Evolutionary conservation across 2,888 invertebrate genomes (phyloP).

Genomic region (Acrobasis consociella): DNA sequence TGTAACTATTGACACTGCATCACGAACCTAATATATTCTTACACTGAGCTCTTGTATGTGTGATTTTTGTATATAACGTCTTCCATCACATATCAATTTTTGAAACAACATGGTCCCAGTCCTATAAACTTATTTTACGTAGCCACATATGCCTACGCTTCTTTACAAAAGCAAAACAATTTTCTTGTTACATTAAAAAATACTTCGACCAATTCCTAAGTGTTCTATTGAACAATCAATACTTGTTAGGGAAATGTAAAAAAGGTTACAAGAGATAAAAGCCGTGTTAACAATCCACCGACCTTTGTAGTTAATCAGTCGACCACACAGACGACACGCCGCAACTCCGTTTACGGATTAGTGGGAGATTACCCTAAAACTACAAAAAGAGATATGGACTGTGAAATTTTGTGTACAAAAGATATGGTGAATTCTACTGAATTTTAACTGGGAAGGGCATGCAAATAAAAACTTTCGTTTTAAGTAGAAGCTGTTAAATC

Average conservation of each 20-base stretch:
- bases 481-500: not conserved
- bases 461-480: not conserved
- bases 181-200: not conserved
- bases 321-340: conserved; percentile 45
- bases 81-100: no score
- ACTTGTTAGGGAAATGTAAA: conserved; percentile 35
- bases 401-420: not conserved
- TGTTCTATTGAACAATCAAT: conserved; percentile 11
- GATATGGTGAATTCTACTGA: not conserved
- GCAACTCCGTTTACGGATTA: conserved; percentile 41
- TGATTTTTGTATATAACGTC: no score
- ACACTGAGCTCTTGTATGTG: no score
- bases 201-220: not conserved
- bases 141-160: no score
- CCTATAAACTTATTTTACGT: no score
- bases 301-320: conserved; percentile 49
- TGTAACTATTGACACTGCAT: no score
- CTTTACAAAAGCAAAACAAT: no score
- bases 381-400: conserved; percentile 16
- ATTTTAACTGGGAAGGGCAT: not conserved
- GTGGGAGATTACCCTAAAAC: conserved; percentile 25
- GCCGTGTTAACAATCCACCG: conserved; percentile 32
- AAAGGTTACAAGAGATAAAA: conserved; percentile 35
- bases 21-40: no score
- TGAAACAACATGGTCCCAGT: no score